Conservation (phyloP, 2,113 vertebrate species). For the Leptocoma aspasia region DNA sequence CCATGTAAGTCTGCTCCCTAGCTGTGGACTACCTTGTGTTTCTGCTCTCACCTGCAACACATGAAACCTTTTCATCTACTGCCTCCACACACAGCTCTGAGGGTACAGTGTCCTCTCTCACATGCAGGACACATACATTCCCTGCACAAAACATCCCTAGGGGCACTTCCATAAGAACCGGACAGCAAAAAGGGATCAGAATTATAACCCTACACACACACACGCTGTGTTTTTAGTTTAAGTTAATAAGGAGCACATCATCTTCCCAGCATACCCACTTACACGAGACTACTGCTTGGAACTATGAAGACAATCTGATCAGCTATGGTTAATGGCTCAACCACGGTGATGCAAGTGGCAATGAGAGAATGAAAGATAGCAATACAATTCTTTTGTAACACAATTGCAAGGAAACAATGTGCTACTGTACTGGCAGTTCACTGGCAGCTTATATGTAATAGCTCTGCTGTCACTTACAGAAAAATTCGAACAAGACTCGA, state of each 20-base stretch:
- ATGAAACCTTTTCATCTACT: not conserved
- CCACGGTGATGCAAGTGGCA: not conserved
- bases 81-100: not conserved
- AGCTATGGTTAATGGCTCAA: not conserved
- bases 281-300: not conserved
- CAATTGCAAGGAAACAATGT: not conserved
- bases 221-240: not conserved
- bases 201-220: not conserved
- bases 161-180: not conserved
- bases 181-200: not conserved
- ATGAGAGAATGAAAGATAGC: not conserved
- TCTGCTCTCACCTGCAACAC: not conserved
- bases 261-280: not conserved
- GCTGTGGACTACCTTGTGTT: not conserved
- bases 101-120: not conserved
- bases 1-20: not conserved
- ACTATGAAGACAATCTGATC: not conserved
- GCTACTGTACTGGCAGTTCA: not conserved
- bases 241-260: not conserved
- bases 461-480: not conserved
- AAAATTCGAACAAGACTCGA: not conserved
- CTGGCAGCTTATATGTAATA: not conserved
- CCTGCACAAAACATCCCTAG: not conserved
- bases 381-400: not conserved
- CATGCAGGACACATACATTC: not conserved